phyloP scores from a whole-genome alignment of 53 echinoderm and acorn worm species.

The Arbacia lixula region DNA sequence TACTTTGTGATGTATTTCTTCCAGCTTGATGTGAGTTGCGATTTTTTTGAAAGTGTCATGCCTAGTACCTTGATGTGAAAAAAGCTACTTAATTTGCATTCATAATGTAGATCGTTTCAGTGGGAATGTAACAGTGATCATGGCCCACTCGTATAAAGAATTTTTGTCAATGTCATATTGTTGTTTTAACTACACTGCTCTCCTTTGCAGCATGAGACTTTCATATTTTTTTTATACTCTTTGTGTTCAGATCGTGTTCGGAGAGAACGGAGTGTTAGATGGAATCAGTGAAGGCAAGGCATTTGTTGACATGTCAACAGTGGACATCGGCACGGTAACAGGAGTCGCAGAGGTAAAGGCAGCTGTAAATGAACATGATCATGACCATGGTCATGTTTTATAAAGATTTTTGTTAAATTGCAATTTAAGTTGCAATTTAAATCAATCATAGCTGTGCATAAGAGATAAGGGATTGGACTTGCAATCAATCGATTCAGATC shows the following conservation, averaged over 20 bases:
- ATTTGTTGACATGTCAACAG: constrained; percentile 93
- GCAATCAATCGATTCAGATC: too few species aligned
- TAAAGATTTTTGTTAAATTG: too few species aligned
- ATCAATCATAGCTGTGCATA: too few species aligned
- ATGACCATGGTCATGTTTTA: too few species aligned
- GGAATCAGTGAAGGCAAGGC: constrained; percentile 90
- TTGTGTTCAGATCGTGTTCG: constrained; percentile 84
- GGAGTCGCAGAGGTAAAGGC: constrained; percentile 92
- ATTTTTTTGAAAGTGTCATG: too few species aligned
- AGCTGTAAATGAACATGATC: not conserved
- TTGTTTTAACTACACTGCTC: not conserved
- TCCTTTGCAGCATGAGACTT: not conserved
- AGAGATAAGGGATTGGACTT: too few species aligned
- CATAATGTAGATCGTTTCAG: not conserved
- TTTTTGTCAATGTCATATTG: too few species aligned
- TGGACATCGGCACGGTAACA: constrained; percentile 95
- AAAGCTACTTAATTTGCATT: not conserved
- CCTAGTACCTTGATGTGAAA: not conserved
- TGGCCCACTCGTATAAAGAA: too few species aligned
- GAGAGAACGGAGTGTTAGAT: constrained; percentile 88
- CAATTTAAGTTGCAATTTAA: too few species aligned
- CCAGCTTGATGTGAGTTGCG: too few species aligned
- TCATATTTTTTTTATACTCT: not conserved
- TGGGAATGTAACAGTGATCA: not conserved
- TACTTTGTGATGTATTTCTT: too few species aligned